These are phyloP conservation scores for Falco naumanni DNA, from an alignment of 2,797 vertebrate species.

Conservation along the genomic window DNA sequence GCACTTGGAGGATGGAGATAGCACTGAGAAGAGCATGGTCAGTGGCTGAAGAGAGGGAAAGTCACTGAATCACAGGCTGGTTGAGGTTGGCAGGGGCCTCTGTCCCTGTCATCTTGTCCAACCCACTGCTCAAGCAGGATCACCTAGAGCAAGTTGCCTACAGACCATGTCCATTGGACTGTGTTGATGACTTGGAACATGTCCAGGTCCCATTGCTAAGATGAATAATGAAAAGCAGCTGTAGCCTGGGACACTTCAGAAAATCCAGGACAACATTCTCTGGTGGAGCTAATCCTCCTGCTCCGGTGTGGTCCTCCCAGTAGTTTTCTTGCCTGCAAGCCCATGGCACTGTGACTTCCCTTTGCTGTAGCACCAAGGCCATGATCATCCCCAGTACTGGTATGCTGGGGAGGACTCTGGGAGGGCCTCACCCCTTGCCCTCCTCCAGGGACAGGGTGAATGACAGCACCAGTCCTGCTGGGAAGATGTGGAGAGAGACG, in stretches of 20 bases:
- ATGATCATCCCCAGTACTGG: fast-evolving
- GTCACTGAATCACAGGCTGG: neutral
- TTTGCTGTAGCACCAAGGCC: neutral
- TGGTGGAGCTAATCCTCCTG: neutral
- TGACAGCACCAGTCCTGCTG: neutral
- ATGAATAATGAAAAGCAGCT: neutral
- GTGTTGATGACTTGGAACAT: neutral
- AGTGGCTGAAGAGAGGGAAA: neutral
- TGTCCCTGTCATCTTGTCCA: neutral
- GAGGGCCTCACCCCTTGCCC: neutral
- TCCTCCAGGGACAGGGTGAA: neutral
- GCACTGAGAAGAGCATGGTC: neutral
- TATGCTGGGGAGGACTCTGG: neutral
- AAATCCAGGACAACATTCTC: neutral
- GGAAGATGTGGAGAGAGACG: neutral
- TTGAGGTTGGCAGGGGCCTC: neutral
- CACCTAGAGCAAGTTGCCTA: neutral
- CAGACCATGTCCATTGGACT: fast-evolving
- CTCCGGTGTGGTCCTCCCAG: neutral
- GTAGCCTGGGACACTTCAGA: neutral
- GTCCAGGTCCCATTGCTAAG: neutral
- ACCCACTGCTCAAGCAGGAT: neutral
- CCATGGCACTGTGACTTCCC: fast-evolving
- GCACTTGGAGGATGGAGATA: neutral
- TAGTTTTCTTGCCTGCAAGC: neutral